Evolutionary conservation across 2,113 vertebrate species (phyloP).

Genomic region (Arvicanthis niloticus): DNA sequence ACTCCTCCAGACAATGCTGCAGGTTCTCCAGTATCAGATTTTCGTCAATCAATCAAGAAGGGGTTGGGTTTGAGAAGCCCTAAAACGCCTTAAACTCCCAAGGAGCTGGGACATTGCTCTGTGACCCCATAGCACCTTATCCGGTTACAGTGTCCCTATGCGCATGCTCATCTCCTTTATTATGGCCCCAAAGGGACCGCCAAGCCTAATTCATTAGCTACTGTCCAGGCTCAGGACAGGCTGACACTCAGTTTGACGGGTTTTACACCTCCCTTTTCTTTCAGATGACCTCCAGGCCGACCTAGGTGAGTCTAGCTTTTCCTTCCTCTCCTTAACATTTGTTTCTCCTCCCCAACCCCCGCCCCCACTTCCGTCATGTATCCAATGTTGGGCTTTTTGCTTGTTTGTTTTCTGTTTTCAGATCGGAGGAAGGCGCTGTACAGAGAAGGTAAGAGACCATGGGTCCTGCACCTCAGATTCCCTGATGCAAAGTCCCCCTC

Average conservation of each 20-base stretch:
- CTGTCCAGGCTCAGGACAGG: neutral
- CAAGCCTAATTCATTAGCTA: neutral
- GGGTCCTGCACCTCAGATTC: neutral
- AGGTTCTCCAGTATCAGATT: neutral
- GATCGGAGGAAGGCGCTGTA: neutral
- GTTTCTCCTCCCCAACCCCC: neutral
- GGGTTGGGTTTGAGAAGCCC: neutral
- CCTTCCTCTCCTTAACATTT: neutral
- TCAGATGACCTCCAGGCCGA: conserved; percentile 22
- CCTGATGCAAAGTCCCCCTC: neutral
- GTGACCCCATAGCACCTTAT: neutral
- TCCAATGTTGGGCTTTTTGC: neutral
- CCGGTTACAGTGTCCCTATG: neutral
- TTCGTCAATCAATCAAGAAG: neutral
- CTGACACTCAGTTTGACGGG: neutral
- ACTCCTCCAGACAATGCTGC: neutral
- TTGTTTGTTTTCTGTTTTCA: conserved; percentile 36
- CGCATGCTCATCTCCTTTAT: neutral
- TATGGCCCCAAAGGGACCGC: neutral
- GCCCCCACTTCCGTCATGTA: neutral
- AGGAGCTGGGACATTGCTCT: neutral
- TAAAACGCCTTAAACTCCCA: neutral
- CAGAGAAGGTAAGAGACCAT: conserved; percentile 1
- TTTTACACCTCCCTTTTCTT: conserved; percentile 23
- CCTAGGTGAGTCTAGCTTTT: conserved; percentile 38